Evolutionary conservation across 1,140 invertebrate species (phyloP).

Genomic region (Sitophilus oryzae): DNA sequence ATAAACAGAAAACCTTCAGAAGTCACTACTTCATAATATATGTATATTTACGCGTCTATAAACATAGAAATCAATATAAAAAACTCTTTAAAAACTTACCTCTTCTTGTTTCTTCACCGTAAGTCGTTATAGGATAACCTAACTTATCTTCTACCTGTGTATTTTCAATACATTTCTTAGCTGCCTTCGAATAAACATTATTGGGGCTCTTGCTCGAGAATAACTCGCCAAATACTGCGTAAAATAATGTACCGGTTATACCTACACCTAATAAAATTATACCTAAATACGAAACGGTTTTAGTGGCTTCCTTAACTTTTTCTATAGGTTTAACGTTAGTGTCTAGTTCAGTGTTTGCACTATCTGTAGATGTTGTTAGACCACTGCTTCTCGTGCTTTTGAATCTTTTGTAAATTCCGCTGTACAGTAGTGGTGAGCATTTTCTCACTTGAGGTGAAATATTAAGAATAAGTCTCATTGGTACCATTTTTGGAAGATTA

Average conservation of each 20-base stretch:
- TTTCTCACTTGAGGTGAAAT: too few species aligned
- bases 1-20: too few species aligned
- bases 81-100: conserved; percentile 30
- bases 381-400: conserved; percentile 14
- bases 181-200: conserved; percentile 73
- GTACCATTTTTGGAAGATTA: too few species aligned
- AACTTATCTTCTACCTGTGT: conserved; percentile 65
- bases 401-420: too few species aligned
- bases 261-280: conserved; percentile 74
- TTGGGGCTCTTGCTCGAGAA: conserved; percentile 83
- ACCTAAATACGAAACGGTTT: conserved; percentile 73
- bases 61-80: background rate
- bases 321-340: conserved; percentile 60
- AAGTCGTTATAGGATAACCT: conserved; percentile 82
- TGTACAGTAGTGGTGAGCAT: too few species aligned
- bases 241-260: conserved; percentile 73
- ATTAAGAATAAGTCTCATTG: too few species aligned
- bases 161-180: conserved; percentile 65
- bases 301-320: conserved; percentile 81
- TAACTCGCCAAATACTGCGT: conserved; percentile 74
- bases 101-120: conserved; percentile 75
- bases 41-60: background rate
- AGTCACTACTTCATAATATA: background rate
- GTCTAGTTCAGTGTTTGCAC: conserved; percentile 31
- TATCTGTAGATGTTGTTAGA: conserved; percentile 9